Percentiles rank a stretch among this genome's conserved stretches.
Evolutionary conservation across 2,113 vertebrate species (phyloP).

Genomic region (Gambusia affinis): DNA sequence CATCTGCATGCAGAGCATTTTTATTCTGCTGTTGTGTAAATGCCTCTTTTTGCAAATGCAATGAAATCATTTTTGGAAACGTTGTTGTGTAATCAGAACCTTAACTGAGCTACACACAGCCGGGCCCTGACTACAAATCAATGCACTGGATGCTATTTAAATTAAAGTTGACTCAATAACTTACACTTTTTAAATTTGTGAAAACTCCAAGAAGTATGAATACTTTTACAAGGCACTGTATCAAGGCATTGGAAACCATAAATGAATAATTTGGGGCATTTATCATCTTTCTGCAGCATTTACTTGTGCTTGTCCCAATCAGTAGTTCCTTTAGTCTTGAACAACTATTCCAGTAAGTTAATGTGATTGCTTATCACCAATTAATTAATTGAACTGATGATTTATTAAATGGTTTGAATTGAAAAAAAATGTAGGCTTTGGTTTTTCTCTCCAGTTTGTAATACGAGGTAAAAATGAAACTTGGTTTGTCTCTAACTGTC

Average conservation of each 20-base stretch:
- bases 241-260: no score
- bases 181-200: not conserved
- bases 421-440: not conserved
- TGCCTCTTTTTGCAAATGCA: no score
- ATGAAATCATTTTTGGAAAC: no score
- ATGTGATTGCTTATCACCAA: not conserved
- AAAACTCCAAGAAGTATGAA: no score
- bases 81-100: no score
- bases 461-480: not conserved
- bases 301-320: not conserved
- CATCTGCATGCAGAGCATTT: no score
- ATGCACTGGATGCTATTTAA: not conserved
- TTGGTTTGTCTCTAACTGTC: slow-evolving; percentile 24
- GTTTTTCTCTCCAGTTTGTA: not conserved
- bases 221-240: no score
- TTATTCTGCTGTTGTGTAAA: no score
- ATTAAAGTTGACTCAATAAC: not conserved
- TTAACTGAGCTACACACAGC: not conserved
- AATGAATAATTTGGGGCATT: not conserved
- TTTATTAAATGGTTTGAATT: not conserved
- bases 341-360: not conserved
- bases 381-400: not conserved
- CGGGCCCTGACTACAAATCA: not conserved
- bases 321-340: not conserved
- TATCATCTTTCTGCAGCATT: not conserved